Evolutionary conservation across 1,140 invertebrate species (phyloP).

Genomic region (Ruditapes philippinarum): DNA sequence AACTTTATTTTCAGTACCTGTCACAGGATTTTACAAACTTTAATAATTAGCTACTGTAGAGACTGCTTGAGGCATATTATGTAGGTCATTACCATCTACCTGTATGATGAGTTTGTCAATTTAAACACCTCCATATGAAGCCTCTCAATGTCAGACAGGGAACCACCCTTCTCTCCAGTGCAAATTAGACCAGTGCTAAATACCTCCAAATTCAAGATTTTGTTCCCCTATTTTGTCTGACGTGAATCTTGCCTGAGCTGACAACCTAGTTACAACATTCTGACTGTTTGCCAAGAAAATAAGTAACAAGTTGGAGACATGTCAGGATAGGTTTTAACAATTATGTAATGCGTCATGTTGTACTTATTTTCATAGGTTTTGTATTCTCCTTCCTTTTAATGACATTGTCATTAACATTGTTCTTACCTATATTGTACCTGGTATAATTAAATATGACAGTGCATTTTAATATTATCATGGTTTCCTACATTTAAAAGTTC

Average conservation of each 20-base stretch:
- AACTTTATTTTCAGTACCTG: constrained; percentile 5
- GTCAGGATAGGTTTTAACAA: constrained; percentile 19
- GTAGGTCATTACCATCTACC: neutral
- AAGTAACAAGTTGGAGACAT: constrained; percentile 2
- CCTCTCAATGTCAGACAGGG: no score
- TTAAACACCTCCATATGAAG: neutral
- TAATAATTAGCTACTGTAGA: neutral
- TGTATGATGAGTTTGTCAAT: neutral
- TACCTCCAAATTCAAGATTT: no score
- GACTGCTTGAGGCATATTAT: neutral
- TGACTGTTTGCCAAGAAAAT: neutral
- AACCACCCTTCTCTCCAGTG: no score
- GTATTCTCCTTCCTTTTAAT: neutral
- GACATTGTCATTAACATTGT: neutral
- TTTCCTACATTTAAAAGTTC: no score
- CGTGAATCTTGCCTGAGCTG: no score
- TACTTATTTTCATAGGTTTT: neutral
- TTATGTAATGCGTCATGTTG: constrained; percentile 2
- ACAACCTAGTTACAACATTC: no score
- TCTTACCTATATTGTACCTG: no score
- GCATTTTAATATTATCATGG: no score
- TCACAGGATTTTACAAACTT: constrained; percentile 5
- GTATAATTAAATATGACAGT: no score
- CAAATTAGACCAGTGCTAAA: no score
- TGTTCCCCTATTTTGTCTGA: no score